Percentiles rank a stretch among this genome's conserved stretches.
phyloP scores from a whole-genome alignment of 92 coral and sea anemone species.

The Virgularia gustaviana region DNA sequence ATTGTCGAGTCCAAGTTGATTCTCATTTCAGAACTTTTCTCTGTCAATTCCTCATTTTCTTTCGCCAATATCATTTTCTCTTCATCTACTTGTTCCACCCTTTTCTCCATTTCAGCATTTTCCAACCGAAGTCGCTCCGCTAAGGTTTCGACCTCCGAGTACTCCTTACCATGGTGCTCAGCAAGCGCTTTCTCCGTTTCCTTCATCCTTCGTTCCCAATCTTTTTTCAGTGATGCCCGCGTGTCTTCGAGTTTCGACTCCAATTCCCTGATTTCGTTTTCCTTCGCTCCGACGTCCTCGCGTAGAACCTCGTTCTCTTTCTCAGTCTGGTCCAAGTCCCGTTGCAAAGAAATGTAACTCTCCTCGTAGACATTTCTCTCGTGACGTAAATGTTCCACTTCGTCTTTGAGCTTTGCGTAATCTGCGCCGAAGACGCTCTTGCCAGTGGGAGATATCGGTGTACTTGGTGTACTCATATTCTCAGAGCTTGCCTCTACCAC shows the following conservation, averaged over 20 bases:
- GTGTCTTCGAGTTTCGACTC: neutral
- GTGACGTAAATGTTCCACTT: conserved; percentile 24
- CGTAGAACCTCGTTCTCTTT: conserved; percentile 23
- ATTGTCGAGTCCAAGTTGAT: conserved; percentile 13
- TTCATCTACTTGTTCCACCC: conserved; percentile 39
- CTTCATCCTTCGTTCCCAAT: conserved; percentile 58
- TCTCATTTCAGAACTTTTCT: conserved; percentile 33
- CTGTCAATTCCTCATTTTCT: conserved; percentile 46
- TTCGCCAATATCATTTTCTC: conserved; percentile 32
- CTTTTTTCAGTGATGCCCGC: conserved; percentile 61
- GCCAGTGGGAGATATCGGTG: too few species aligned
- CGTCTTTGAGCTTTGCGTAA: neutral
- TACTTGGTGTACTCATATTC: neutral
- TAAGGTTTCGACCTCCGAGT: conserved; percentile 29
- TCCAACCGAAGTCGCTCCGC: conserved; percentile 35
- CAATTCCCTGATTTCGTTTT: conserved; percentile 4
- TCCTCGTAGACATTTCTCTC: conserved; percentile 35
- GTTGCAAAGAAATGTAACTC: conserved; percentile 25
- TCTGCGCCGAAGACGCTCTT: neutral
- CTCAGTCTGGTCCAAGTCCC: conserved; percentile 20
- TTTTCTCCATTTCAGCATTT: conserved; percentile 14
- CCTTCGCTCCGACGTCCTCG: conserved; percentile 6
- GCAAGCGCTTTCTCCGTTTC: conserved; percentile 50
- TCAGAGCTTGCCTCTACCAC: neutral
- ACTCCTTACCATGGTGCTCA: conserved; percentile 55